phyloP scores from a whole-genome alignment of 2,113 vertebrate genomes.

The Chlorodrepanis virens region DNA sequence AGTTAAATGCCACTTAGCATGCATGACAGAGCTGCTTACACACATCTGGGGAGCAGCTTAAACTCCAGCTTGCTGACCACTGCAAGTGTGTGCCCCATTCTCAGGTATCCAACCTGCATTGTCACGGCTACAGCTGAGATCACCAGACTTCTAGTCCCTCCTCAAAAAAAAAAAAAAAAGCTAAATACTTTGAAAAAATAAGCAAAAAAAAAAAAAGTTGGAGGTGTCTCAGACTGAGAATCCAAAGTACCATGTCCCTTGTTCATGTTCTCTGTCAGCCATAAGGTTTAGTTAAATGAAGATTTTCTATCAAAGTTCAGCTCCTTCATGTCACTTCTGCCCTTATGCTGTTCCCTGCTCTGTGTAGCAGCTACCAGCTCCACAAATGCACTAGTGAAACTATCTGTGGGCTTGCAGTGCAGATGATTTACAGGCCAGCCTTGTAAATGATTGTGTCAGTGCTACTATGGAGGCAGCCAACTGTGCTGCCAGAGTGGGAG shows the following conservation, averaged over 20 bases:
- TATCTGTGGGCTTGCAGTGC: not conserved
- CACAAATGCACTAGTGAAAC: not conserved
- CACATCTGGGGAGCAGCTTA: not conserved
- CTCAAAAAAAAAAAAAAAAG: not conserved
- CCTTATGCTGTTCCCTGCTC: fast-evolving
- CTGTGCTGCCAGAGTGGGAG: not conserved
- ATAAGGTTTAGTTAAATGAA: not conserved
- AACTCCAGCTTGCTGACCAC: not conserved
- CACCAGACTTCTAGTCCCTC: not conserved
- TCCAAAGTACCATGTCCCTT: not conserved
- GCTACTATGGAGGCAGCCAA: not conserved
- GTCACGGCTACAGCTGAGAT: not conserved
- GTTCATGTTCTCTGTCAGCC: not conserved
- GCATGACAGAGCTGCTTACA: not conserved
- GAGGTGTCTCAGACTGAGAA: not conserved
- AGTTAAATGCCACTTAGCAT: not conserved
- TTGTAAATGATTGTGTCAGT: not conserved
- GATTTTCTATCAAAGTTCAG: not conserved
- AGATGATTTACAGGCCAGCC: not conserved
- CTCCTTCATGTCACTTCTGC: not conserved
- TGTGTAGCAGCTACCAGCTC: not conserved
- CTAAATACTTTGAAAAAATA: not conserved
- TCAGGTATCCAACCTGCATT: not conserved
- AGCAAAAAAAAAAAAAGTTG: not conserved
- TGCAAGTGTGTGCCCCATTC: not conserved